Evolutionary conservation across 2,888 invertebrate genomes (phyloP).

Genomic region (Euzetes globulus): DNA sequence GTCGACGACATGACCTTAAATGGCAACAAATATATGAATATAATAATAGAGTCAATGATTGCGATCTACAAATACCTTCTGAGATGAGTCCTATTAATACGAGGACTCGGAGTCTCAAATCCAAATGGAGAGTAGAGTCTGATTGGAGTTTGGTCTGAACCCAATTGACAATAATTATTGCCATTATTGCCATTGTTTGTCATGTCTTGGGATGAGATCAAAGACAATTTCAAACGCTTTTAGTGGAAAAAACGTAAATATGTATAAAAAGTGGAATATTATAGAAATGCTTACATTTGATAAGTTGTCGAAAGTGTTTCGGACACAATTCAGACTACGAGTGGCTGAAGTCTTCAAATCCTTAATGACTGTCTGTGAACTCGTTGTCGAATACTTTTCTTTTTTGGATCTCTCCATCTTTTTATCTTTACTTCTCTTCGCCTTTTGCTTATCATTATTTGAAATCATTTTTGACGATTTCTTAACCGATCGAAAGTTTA

Average conservation of each 20-base stretch:
- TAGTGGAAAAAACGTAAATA: not conserved
- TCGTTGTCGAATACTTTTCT: not conserved
- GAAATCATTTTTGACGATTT: not conserved
- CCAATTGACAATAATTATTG: not conserved
- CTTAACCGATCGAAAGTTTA: not conserved
- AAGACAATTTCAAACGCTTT: not conserved
- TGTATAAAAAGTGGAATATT: not conserved
- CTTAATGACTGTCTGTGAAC: conserved; percentile 1
- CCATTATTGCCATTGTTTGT: not conserved
- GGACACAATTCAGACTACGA: not conserved
- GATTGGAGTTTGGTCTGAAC: conserved; percentile 21
- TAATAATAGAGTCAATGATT: not conserved
- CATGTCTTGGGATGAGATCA: not conserved
- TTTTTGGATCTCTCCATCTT: conserved; percentile 9
- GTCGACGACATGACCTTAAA: conserved; percentile 18
- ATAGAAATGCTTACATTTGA: not conserved
- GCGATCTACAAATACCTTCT: not conserved
- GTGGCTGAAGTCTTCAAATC: not conserved
- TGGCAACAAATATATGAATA: too few relatives aligned
- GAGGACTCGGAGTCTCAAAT: conserved; percentile 28
- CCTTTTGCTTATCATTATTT: not conserved
- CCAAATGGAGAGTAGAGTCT: conserved; percentile 34
- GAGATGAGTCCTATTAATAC: not conserved
- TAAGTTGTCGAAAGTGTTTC: conserved; percentile 20
- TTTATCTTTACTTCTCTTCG: not conserved